Evolutionary conservation across 2,113 vertebrate genomes (phyloP), one percentile per base, ranked within the genome.

Genomic region (Hoplias malabaricus): DNA sequence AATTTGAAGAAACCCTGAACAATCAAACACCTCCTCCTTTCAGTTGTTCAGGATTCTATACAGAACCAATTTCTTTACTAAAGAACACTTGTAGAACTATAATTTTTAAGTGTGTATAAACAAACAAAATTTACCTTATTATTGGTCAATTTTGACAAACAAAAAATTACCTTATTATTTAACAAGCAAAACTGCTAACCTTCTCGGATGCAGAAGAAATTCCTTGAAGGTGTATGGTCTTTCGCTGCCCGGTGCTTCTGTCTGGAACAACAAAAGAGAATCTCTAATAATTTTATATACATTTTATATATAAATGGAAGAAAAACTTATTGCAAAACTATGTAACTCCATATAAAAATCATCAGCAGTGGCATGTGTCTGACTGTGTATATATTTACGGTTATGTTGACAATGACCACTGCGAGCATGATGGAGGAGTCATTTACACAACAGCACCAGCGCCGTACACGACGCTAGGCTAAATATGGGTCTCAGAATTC

Each of bases 141-240:
- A n/a, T n/a, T n/a, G n/a, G n/a, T n/a, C n/a, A n/a, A n/a, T n/a
- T n/a, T n/a, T n/a, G n/a, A n/a, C n/a, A n/a, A n/a, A n/a, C n/a
- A n/a, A n/a, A n/a, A n/a, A n/a, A n/a, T n/a, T n/a, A n/a, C n/a
- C n/a, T n/a, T n/a, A n/a, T n/a, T n/a, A n/a, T n/a, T n/a, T n/a
- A 14, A 13, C 19, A 34, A 50, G 21, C 16, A 10, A 21, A 9
- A 8, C 25, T 63, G 82, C 93, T 80, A 82, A 98, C 97, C 96
- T 99, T 93, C 96, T 94, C 61, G 98, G 96, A 81, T 98, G 97
- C 93, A 99, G 96, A 85, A 98, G 91, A 90, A 98, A 99, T 91
- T 99, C 96, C 90, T 96, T 98, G 91, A 98, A 99, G 8, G 97
- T 97, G 86, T 96, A 99, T 66, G 96, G 97, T 87, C 97, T 95